These are phyloP conservation scores for Dipodomys spectabilis DNA, from an alignment of 2,113 vertebrate species.

Conservation along the genomic window DNA sequence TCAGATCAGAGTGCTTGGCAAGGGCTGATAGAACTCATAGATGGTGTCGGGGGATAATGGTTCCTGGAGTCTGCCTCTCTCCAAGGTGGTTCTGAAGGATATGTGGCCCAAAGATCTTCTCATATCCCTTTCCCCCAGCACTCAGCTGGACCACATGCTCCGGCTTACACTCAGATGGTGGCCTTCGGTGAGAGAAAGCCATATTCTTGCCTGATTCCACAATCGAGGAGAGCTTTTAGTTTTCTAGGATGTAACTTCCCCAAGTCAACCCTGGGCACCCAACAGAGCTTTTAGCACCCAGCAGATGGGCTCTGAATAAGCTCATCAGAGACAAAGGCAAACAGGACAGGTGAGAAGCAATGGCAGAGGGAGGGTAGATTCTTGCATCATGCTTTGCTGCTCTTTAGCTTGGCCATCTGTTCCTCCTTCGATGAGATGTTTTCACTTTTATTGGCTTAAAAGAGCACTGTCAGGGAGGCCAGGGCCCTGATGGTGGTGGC, in stretches of 20 bases:
- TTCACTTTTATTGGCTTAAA: not conserved
- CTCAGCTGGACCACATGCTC: not conserved
- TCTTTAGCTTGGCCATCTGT: not conserved
- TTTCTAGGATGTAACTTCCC: not conserved
- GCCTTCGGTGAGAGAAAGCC: not conserved
- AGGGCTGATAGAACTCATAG: not conserved
- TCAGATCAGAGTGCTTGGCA: not conserved
- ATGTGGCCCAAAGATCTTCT: not conserved
- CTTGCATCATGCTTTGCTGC: not conserved
- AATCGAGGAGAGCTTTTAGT: not conserved
- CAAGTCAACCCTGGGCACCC: not conserved
- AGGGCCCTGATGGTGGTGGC: not conserved
- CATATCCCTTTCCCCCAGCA: not conserved
- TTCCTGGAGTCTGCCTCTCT: too few relatives aligned
- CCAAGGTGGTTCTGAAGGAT: not conserved
- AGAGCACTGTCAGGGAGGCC: not conserved
- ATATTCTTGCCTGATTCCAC: not conserved
- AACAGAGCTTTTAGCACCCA: constrained; percentile 38
- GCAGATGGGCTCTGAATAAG: constrained; percentile 51
- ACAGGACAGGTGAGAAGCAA: constrained; percentile 5
- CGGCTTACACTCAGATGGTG: not conserved
- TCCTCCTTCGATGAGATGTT: constrained; percentile 29
- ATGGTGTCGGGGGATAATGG: not conserved
- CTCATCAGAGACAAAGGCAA: constrained; percentile 23
- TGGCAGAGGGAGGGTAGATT: not conserved